These are phyloP conservation scores for Actinia equina DNA, from an alignment of 64 coral and sea anemone genomes.

Conservation along the genomic window DNA sequence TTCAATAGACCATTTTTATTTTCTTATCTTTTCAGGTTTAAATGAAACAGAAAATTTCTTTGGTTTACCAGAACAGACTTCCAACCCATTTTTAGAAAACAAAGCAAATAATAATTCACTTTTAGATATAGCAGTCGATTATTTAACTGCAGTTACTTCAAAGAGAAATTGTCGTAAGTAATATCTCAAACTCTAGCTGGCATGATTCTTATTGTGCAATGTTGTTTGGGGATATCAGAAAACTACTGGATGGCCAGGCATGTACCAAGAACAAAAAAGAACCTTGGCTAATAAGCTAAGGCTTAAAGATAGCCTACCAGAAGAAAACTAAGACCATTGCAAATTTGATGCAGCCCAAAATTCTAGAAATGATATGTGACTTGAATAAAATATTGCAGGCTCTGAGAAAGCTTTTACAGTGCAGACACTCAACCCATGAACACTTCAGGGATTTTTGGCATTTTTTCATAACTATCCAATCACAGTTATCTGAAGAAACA, in stretches of 20 bases:
- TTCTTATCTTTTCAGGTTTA: conserved; percentile 57
- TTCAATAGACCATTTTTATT: neutral
- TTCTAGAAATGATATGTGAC: too few relatives aligned
- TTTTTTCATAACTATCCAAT: too few relatives aligned
- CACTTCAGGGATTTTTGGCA: too few relatives aligned
- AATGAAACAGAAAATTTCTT: conserved; percentile 55
- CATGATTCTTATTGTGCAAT: neutral
- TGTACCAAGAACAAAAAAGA: neutral
- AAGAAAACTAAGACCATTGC: too few relatives aligned
- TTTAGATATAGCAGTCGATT: conserved; percentile 88
- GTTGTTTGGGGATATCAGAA: neutral
- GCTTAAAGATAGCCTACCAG: too few relatives aligned
- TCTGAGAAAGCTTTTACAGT: too few relatives aligned
- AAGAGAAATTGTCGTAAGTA: conserved; percentile 93
- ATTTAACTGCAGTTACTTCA: conserved; percentile 80
- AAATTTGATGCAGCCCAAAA: too few relatives aligned
- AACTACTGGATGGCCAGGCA: too few relatives aligned
- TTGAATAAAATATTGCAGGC: too few relatives aligned
- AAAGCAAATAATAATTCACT: conserved; percentile 53
- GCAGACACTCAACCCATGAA: too few relatives aligned
- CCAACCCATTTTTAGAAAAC: conserved; percentile 90
- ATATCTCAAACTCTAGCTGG: neutral
- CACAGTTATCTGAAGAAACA: too few relatives aligned
- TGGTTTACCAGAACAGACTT: conserved; percentile 32
- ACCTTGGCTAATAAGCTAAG: too few relatives aligned